These are phyloP conservation scores for Zoanthus solanderi DNA, from an alignment of 92 coral and sea anemone genomes.

Conservation along the genomic window DNA sequence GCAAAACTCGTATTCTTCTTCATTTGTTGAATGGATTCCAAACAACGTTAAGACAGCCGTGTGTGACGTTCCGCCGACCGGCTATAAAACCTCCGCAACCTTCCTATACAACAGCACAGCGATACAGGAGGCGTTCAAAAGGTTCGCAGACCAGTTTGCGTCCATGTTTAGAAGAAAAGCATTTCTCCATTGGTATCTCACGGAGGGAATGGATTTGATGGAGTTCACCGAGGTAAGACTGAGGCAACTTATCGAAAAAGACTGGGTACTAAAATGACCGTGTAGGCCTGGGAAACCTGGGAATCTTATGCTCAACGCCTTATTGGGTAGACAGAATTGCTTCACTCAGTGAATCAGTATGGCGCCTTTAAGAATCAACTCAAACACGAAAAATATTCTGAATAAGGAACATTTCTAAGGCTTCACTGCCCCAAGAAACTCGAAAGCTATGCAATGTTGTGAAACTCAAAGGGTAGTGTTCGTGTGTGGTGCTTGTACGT, in stretches of 20 bases:
- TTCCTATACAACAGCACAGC: constrained; percentile 97
- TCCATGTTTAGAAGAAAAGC: constrained; percentile 98
- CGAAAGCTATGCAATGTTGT: too few relatives aligned
- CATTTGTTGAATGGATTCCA: constrained; percentile 99
- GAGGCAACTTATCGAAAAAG: not conserved
- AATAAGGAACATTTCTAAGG: too few relatives aligned
- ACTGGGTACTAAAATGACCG: not conserved
- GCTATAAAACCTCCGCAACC: constrained; percentile 87
- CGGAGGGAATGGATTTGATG: constrained; percentile 98
- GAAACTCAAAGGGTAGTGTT: too few relatives aligned
- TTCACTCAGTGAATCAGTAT: too few relatives aligned
- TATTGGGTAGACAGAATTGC: too few relatives aligned
- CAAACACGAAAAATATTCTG: not conserved
- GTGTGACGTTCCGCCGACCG: constrained; percentile 94
- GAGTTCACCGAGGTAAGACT: constrained; percentile 91
- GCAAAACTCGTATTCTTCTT: constrained; percentile 87
- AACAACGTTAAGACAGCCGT: constrained; percentile 97
- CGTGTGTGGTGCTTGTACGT: too few relatives aligned
- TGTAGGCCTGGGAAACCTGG: too few relatives aligned
- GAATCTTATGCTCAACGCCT: too few relatives aligned
- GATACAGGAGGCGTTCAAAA: constrained; percentile 91
- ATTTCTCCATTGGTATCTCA: constrained; percentile 97
- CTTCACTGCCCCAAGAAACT: too few relatives aligned
- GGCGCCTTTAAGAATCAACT: too few relatives aligned
- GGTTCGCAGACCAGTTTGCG: constrained; percentile 94